These are phyloP conservation scores for Macrophya alboannulata DNA, from an alignment of 2,888 invertebrate species.

Conservation along the genomic window DNA sequence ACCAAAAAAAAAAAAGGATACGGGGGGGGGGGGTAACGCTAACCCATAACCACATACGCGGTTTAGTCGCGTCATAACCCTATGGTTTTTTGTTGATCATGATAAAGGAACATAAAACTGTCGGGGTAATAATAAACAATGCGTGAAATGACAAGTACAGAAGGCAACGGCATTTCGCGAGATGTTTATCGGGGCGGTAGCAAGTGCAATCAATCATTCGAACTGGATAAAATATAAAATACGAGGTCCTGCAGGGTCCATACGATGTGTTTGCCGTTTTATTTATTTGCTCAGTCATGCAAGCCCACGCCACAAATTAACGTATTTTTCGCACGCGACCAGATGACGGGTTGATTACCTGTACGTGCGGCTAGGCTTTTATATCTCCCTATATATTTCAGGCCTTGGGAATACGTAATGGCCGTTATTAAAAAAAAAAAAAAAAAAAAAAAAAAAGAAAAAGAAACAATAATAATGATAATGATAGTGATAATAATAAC, in stretches of 20 bases:
- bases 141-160: slow-evolving; percentile 78
- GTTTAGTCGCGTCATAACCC: slow-evolving; percentile 5
- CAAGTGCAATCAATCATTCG: slow-evolving; percentile 77
- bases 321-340: slow-evolving; percentile 78
- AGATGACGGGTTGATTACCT: slow-evolving; percentile 73
- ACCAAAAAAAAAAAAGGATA: neutral
- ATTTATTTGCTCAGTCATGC: slow-evolving; percentile 79
- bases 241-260: slow-evolving; percentile 73
- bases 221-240: slow-evolving; percentile 78
- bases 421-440: slow-evolving; percentile 49
- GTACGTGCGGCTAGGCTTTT: slow-evolving; percentile 63
- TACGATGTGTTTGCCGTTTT: slow-evolving; percentile 73
- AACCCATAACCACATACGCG: slow-evolving; percentile 14
- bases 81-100: slow-evolving; percentile 56
- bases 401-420: slow-evolving; percentile 57
- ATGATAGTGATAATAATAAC: neutral
- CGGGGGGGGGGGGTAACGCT: neutral
- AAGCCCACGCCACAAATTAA: slow-evolving; percentile 74
- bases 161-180: slow-evolving; percentile 74
- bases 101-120: slow-evolving; percentile 70
- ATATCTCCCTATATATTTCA: slow-evolving; percentile 50
- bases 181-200: slow-evolving; percentile 73
- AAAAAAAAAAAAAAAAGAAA: neutral
- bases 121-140: slow-evolving; percentile 79
- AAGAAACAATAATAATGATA: slow-evolving; percentile 14